These are phyloP conservation scores for Solenopsis invicta DNA, from an alignment of 1,140 invertebrate species.

Conservation along the genomic window DNA sequence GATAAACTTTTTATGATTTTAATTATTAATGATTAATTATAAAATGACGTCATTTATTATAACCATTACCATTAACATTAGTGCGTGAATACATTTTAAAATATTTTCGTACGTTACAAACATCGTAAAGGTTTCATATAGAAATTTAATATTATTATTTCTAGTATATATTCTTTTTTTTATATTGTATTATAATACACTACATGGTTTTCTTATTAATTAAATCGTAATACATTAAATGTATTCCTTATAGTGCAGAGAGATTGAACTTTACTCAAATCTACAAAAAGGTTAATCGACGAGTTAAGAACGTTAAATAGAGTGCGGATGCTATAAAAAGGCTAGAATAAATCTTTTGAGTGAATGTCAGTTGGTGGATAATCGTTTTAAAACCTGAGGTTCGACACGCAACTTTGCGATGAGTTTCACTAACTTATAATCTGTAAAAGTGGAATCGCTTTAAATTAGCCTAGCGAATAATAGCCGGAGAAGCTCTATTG, in stretches of 20 bases:
- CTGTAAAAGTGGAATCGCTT: slow-evolving; percentile 47
- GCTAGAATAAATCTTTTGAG: slow-evolving; percentile 34
- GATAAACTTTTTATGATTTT: neutral
- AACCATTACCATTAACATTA: neutral
- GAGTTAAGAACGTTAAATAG: slow-evolving; percentile 17
- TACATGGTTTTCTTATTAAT: neutral
- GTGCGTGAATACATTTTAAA: neutral
- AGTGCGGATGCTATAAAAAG: slow-evolving; percentile 30
- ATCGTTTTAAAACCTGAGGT: slow-evolving; percentile 34
- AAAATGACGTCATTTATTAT: neutral
- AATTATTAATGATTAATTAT: slow-evolving; percentile 10
- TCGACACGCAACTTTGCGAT: slow-evolving; percentile 41
- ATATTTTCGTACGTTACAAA: neutral
- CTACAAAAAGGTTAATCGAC: slow-evolving; percentile 15
- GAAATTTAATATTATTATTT: neutral
- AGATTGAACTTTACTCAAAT: slow-evolving; percentile 19
- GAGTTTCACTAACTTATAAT: slow-evolving; percentile 58
- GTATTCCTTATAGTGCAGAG: neutral
- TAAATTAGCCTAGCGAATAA: slow-evolving; percentile 50
- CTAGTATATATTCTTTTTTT: neutral
- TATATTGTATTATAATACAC: neutral
- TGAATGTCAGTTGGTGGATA: slow-evolving; percentile 18
- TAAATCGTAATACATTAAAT: neutral
- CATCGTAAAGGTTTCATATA: neutral
- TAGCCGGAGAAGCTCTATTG: slow-evolving; percentile 13